Conservation (phyloP, 2,113 vertebrate genomes). For the Labeo rohita region DNA sequence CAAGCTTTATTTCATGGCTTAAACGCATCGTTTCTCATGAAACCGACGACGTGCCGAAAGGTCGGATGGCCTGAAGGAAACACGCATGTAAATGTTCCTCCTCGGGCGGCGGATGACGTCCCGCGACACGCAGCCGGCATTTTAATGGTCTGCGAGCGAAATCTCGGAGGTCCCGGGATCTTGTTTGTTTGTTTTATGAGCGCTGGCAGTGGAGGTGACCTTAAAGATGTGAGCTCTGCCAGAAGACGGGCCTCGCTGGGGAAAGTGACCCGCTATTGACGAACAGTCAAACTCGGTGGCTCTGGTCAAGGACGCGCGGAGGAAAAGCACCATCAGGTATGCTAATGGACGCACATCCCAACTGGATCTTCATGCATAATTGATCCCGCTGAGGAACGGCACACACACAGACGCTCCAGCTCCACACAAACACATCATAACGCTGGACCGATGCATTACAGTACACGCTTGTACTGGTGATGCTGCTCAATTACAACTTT, state of each 20-base stretch:
- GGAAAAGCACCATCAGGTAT: constrained; percentile 77
- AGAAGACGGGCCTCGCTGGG: constrained; percentile 61
- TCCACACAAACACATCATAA: not conserved
- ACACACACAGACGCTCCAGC: not conserved
- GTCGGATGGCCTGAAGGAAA: constrained; percentile 55
- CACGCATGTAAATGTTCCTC: constrained; percentile 66
- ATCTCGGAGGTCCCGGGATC: constrained; percentile 67
- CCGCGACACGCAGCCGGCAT: constrained; percentile 59
- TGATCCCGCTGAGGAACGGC: constrained; percentile 65
- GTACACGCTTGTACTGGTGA: not conserved
- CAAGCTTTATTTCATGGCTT: not conserved
- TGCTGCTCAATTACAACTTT: not conserved
- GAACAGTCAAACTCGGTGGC: constrained; percentile 72
- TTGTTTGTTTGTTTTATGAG: constrained; percentile 64
- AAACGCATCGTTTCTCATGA: constrained; percentile 57
- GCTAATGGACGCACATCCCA: constrained; percentile 78
- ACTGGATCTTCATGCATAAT: constrained; percentile 79
- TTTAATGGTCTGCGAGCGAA: constrained; percentile 64
- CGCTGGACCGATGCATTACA: not conserved
- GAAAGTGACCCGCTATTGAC: constrained; percentile 79
- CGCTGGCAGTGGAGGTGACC: constrained; percentile 51
- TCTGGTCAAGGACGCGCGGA: constrained; percentile 74
- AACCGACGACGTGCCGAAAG: constrained; percentile 13
- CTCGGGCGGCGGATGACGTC: too few species aligned
- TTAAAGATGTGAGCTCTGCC: constrained; percentile 63